These are phyloP conservation scores for Condylostylus longicornis DNA, from an alignment of 1,140 invertebrate genomes.

Conservation along the genomic window DNA sequence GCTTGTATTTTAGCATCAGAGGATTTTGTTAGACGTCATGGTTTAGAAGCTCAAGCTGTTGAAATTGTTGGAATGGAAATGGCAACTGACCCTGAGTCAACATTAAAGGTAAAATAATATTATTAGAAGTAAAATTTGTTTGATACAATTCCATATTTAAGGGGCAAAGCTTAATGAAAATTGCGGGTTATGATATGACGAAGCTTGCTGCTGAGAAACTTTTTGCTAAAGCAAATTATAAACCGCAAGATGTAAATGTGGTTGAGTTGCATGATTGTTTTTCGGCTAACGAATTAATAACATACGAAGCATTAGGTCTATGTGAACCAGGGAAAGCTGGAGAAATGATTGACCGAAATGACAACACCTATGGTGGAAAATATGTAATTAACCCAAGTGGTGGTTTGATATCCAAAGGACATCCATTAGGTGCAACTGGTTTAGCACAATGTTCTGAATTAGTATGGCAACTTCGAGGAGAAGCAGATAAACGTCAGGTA, in stretches of 20 bases:
- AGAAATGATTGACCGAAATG: slow-evolving; percentile 79
- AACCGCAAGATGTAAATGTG: slow-evolving; percentile 75
- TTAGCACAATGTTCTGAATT: slow-evolving; percentile 92
- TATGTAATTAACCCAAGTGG: slow-evolving; percentile 96
- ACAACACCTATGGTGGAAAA: slow-evolving; percentile 97
- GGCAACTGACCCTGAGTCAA: slow-evolving; percentile 75
- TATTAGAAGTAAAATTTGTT: not conserved
- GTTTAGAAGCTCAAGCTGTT: slow-evolving; percentile 70
- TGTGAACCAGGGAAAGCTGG: slow-evolving; percentile 81
- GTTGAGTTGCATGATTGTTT: slow-evolving; percentile 99
- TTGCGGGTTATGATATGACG: slow-evolving; percentile 94
- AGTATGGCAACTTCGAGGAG: slow-evolving; percentile 81
- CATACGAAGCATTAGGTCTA: slow-evolving; percentile 91
- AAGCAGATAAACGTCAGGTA: slow-evolving; percentile 84
- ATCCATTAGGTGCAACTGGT: slow-evolving; percentile 94
- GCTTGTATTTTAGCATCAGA: slow-evolving; percentile 83
- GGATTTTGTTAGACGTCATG: slow-evolving; percentile 70
- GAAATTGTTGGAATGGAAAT: slow-evolving; percentile 95
- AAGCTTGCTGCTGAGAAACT: slow-evolving; percentile 62
- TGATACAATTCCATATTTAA: slow-evolving; percentile 7
- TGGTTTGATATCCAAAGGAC: slow-evolving; percentile 95
- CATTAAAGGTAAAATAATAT: slow-evolving; percentile 43
- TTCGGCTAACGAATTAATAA: slow-evolving; percentile 92
- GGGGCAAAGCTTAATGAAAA: slow-evolving; percentile 75
- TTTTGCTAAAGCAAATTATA: slow-evolving; percentile 62